Conservation (phyloP, 2,888 invertebrate species). For the Tetrapedia diversipes region DNA sequence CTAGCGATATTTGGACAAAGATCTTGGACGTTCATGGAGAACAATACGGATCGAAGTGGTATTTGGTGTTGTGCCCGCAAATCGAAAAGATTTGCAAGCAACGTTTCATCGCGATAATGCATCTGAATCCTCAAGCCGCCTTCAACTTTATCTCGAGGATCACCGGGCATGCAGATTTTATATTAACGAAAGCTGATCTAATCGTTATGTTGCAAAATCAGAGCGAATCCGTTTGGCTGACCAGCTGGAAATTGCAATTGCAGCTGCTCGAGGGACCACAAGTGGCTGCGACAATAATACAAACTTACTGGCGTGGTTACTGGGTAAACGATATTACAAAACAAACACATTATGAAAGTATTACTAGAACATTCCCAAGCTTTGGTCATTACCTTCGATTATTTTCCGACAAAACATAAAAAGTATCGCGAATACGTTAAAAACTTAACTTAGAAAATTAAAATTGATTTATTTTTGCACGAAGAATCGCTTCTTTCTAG, state of each 20-base stretch:
- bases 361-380: too few species aligned
- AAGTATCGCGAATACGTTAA: too few species aligned
- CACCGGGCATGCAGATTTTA: slow-evolving; percentile 47
- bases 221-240: slow-evolving; percentile 52
- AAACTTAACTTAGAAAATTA: too few species aligned
- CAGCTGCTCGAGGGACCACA: slow-evolving; percentile 44
- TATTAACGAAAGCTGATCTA: slow-evolving; percentile 54
- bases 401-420: too few species aligned
- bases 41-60: slow-evolving; percentile 68
- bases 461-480: too few species aligned
- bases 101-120: slow-evolving; percentile 55
- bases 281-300: slow-evolving; percentile 65
- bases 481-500: too few species aligned
- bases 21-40: slow-evolving; percentile 61
- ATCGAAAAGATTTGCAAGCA: slow-evolving; percentile 59
- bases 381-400: too few species aligned
- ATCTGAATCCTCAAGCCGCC: slow-evolving; percentile 48
- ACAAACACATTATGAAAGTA: neutral
- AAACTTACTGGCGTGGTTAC: slow-evolving; percentile 66
- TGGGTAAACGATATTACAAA: slow-evolving; percentile 52
- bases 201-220: slow-evolving; percentile 42
- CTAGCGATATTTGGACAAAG: slow-evolving; percentile 57
- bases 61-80: slow-evolving; percentile 61
- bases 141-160: slow-evolving; percentile 59
- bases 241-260: slow-evolving; percentile 59